phyloP scores from a whole-genome alignment of 2,797 vertebrate genomes.

The Megalops cyprinoides region DNA sequence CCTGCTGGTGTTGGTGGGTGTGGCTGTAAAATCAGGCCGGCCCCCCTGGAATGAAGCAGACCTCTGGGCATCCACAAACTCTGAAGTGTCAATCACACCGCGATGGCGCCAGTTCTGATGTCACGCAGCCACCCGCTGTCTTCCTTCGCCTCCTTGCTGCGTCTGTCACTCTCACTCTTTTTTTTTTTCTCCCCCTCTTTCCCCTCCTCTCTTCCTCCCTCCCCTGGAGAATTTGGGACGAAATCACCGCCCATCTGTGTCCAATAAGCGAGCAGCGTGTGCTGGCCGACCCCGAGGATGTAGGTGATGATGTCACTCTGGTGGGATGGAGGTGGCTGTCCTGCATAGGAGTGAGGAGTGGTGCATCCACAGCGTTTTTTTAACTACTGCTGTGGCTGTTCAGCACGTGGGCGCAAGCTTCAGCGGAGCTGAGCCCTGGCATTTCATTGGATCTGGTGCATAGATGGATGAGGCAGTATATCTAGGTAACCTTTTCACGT shows the following conservation, averaged over 20 bases:
- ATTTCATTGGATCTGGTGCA: not conserved
- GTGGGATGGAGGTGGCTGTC: not conserved
- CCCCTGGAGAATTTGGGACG: too few relatives aligned
- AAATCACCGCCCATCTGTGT: conserved; percentile 19
- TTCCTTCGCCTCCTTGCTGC: not conserved
- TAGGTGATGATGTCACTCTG: not conserved
- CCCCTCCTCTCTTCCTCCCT: not conserved
- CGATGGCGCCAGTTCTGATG: not conserved
- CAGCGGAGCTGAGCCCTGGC: not conserved
- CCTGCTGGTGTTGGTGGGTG: not conserved
- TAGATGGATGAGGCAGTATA: not conserved
- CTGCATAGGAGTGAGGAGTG: not conserved
- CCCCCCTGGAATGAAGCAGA: not conserved
- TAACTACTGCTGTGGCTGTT: not conserved
- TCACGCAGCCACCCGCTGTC: not conserved
- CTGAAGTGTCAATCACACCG: not conserved
- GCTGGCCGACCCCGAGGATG: not conserved
- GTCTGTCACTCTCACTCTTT: not conserved
- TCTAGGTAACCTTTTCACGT: conserved; percentile 21
- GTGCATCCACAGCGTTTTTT: not conserved
- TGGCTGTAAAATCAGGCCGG: not conserved
- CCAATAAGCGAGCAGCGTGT: not conserved
- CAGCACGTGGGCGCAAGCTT: not conserved
- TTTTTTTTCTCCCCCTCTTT: not conserved
- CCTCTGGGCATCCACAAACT: not conserved